Evolutionary conservation across 2,888 invertebrate genomes (phyloP), one percentile per base, ranked within the genome.

Genomic region (Cheilosia impressa): DNA sequence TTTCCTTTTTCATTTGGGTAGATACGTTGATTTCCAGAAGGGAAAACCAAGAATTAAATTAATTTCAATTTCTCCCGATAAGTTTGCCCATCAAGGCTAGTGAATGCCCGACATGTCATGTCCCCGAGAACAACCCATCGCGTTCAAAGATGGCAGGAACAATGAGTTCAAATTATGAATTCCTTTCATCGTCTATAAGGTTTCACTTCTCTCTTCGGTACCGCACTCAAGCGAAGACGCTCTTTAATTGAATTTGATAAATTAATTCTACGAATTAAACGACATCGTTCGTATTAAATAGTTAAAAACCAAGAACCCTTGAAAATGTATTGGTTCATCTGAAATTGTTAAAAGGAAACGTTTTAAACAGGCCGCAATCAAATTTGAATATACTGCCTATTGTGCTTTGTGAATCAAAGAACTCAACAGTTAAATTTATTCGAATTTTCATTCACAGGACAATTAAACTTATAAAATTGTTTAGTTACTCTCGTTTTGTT

Each of bases 111-210:
- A 81, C 76, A 73, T 76, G 63, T 65, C 76, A 65, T 57, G 47
- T 57, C 38, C 43, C 57, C 43, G 53, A 9, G 7, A 71, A 77
- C 65, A 66, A 66, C 62, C 53, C 71, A 62, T 66, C 66, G 50
- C 52, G 43, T 68, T 53, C 65, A 68, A 73, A 72, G 66, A 72
- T 78, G 78, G 53, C 77, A 77, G 22, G 68, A 83, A 83, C 78
- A 83, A 78, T 78, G 78, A 78, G 62, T 79, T 78, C 62, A 73
- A 83, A 83, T 83, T 83, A 83, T 83, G 68, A 79, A 79, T 83
- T 79, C 69, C 71, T 63, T 83, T 68, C 65, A 55, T 31, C 62
- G 63, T 72, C 58, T 27, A 24, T 17, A 15, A 66, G 71, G 71
- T 65, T 68, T 73, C 62, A 50, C 63, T 68, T 57, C 76, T 55